Evolutionary conservation across 2,888 invertebrate species (phyloP).

Genomic region (Monochamus alternatus): DNA sequence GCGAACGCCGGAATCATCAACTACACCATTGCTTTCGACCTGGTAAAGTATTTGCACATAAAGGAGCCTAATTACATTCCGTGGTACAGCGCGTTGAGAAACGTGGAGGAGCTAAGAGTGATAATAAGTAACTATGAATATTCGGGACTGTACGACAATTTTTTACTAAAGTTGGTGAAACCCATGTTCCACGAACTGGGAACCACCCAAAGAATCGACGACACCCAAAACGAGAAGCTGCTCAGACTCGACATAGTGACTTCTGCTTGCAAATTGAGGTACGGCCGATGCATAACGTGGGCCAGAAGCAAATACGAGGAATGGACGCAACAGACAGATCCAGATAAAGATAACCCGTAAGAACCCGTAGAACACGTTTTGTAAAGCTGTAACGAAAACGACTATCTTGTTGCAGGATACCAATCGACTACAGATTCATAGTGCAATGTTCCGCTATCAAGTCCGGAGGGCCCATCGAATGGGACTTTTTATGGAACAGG

Average conservation of each 20-base stretch:
- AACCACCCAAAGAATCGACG: constrained; percentile 71
- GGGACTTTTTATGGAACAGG: constrained; percentile 80
- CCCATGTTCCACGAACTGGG: constrained; percentile 72
- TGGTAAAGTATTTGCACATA: constrained; percentile 77
- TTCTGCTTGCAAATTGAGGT: constrained; percentile 76
- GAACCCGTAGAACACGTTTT: constrained; percentile 18
- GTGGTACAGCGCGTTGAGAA: constrained; percentile 77
- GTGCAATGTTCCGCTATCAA: constrained; percentile 78
- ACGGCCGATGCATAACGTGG: constrained; percentile 74
- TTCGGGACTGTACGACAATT: constrained; percentile 70
- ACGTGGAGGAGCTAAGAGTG: constrained; percentile 73
- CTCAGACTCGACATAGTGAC: constrained; percentile 74
- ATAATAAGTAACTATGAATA: constrained; percentile 73
- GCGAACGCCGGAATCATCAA: constrained; percentile 75
- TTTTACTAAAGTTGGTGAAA: constrained; percentile 60
- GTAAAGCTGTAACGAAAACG: not conserved
- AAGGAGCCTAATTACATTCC: constrained; percentile 79
- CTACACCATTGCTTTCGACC: constrained; percentile 76
- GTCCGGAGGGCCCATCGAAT: constrained; percentile 78
- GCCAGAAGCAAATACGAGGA: constrained; percentile 70
- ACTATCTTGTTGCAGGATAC: constrained; percentile 72
- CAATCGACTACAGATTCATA: constrained; percentile 77
- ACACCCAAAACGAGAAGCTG: constrained; percentile 75
- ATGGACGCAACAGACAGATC: constrained; percentile 64
- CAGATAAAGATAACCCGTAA: constrained; percentile 66